These are phyloP conservation scores for Parazoanthus swiftii DNA, from an alignment of 92 coral and sea anemone species.

Conservation along the genomic window DNA sequence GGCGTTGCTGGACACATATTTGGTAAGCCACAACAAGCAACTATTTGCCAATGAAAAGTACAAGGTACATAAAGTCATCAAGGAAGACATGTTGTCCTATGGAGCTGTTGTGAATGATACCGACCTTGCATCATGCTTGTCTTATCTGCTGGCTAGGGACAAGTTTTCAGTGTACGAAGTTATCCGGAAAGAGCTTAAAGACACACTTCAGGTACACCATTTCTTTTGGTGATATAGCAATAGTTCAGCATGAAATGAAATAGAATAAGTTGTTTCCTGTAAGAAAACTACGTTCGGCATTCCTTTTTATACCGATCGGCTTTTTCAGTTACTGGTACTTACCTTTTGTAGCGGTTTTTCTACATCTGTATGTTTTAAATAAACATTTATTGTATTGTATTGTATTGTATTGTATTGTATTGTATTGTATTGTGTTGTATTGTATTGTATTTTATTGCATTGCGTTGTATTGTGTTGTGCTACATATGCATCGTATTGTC, in stretches of 20 bases:
- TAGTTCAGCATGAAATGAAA: slow-evolving; percentile 4
- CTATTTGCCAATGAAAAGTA: slow-evolving; percentile 56
- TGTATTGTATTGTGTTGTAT: too few species aligned
- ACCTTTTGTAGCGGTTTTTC: too few species aligned
- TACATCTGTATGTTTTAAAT: too few species aligned
- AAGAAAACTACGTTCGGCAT: too few species aligned
- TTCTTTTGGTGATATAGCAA: neutral
- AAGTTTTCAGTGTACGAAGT: slow-evolving; percentile 63
- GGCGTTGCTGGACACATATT: slow-evolving; percentile 80
- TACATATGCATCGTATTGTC: too few species aligned
- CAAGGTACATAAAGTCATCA: slow-evolving; percentile 64
- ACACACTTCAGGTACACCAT: slow-evolving; percentile 63
- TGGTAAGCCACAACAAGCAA: slow-evolving; percentile 49
- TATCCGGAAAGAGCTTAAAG: slow-evolving; percentile 52
- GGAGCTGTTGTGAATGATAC: slow-evolving; percentile 78
- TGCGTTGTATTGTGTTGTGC: too few species aligned
- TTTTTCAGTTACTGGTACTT: too few species aligned
- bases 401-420: too few species aligned
- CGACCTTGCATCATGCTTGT: slow-evolving; percentile 60
- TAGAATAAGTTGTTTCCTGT: neutral
- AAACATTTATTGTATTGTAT: too few species aligned
- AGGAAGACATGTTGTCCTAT: slow-evolving; percentile 65
- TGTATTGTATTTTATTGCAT: too few species aligned
- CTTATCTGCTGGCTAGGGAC: slow-evolving; percentile 56
- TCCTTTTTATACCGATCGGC: too few species aligned